Percentiles rank a stretch among this genome's conserved stretches.
phyloP scores from a whole-genome alignment of 2,797 vertebrate genomes.

The Lophotriccus pileatus region DNA sequence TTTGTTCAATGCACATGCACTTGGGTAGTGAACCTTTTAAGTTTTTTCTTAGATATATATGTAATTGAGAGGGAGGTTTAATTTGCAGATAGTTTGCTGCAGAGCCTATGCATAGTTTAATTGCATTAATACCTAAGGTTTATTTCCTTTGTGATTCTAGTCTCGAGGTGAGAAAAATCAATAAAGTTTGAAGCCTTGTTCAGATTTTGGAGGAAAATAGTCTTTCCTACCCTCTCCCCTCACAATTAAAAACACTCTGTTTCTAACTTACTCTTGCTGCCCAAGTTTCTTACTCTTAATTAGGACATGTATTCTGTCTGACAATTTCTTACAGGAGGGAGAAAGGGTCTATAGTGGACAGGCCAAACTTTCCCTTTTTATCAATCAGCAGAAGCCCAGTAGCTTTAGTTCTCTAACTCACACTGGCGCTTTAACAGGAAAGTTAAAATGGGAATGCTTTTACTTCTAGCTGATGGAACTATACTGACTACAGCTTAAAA shows the following conservation, averaged over 20 bases:
- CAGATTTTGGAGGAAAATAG: neutral
- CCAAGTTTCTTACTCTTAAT: neutral
- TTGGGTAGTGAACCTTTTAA: neutral
- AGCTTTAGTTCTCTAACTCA: neutral
- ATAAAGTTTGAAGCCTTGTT: neutral
- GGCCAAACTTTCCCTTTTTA: neutral
- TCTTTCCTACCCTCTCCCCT: neutral
- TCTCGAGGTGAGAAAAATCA: neutral
- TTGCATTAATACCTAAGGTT: neutral
- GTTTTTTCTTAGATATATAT: neutral
- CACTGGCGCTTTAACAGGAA: accelerated
- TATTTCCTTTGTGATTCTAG: neutral
- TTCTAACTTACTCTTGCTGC: neutral
- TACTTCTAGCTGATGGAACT: neutral
- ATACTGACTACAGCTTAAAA: neutral
- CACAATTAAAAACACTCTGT: neutral
- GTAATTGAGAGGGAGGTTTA: neutral
- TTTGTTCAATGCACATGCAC: neutral
- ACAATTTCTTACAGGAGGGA: neutral
- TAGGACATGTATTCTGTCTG: neutral
- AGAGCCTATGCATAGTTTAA: neutral
- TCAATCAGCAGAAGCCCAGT: neutral
- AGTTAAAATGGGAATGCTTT: neutral
- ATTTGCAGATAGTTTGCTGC: neutral
- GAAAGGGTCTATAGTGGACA: neutral